Evolutionary conservation across 2,797 vertebrate species (phyloP).

Genomic region (Allobates femoralis): DNA sequence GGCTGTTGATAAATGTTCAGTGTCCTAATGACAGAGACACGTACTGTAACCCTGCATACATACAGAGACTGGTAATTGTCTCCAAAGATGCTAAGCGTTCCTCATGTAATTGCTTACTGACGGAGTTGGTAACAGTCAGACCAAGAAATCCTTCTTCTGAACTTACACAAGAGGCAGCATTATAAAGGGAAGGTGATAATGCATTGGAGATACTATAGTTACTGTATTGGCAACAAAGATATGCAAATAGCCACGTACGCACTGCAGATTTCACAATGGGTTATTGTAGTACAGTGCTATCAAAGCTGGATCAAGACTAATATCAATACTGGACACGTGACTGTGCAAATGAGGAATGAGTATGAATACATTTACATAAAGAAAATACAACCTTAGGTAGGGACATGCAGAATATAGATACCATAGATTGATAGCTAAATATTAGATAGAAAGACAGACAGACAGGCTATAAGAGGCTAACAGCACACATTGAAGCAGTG

Average conservation of each 20-base stretch:
- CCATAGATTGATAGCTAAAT: too few relatives aligned
- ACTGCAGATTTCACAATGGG: slow-evolving; percentile 40
- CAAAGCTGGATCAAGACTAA: background rate
- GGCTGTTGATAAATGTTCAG: background rate
- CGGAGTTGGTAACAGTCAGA: background rate
- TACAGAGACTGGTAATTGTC: background rate
- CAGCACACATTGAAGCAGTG: too few relatives aligned
- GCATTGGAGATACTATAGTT: slow-evolving; percentile 49
- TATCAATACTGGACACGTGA: too few relatives aligned
- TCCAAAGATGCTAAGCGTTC: background rate
- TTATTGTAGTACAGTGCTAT: background rate
- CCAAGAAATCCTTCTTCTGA: slow-evolving; percentile 22
- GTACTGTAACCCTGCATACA: background rate
- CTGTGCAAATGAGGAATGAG: too few relatives aligned
- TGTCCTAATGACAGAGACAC: background rate
- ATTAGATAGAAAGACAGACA: too few relatives aligned
- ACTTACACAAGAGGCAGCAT: background rate
- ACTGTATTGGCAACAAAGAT: slow-evolving; percentile 46
- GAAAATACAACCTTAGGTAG: too few relatives aligned
- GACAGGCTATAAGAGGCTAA: too few relatives aligned
- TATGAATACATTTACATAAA: too few relatives aligned
- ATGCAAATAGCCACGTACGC: slow-evolving; percentile 27
- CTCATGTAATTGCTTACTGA: slow-evolving; percentile 6
- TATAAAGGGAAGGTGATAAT: background rate
- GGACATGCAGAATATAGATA: too few relatives aligned